Conservation (phyloP, 1,140 invertebrate genomes). For the Bemisia tabaci region DNA sequence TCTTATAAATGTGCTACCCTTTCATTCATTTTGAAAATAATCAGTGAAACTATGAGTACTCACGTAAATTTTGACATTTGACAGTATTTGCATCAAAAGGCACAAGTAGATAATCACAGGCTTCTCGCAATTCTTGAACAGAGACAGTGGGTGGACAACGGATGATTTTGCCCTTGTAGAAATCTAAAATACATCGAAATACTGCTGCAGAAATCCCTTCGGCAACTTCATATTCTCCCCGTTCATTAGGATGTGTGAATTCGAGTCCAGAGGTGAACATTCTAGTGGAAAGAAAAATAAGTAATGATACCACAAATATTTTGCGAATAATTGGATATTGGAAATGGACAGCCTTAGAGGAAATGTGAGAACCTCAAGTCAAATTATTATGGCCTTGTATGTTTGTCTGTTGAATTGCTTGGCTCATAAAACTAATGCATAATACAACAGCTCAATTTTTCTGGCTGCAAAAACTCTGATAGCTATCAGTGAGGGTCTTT, state of each 20-base stretch:
- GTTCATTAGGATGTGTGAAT: slow-evolving; percentile 83
- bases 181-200: slow-evolving; percentile 92
- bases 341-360: not conserved
- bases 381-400: too few species aligned
- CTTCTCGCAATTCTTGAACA: slow-evolving; percentile 89
- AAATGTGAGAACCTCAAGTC: too few species aligned
- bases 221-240: slow-evolving; percentile 96
- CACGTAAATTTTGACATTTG: slow-evolving; percentile 86
- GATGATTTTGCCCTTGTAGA: slow-evolving; percentile 81
- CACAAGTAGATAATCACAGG: slow-evolving; percentile 95
- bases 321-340: slow-evolving; percentile 1
- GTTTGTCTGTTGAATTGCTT: too few species aligned
- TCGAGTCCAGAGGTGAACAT: slow-evolving; percentile 95
- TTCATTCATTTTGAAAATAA: too few species aligned
- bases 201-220: slow-evolving; percentile 85
- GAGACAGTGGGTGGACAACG: slow-evolving; percentile 55
- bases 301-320: slow-evolving; percentile 1
- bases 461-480: too few species aligned
- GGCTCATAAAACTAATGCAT: too few species aligned
- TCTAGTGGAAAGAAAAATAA: slow-evolving; percentile 35
- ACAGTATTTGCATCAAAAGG: slow-evolving; percentile 95
- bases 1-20: too few species aligned
- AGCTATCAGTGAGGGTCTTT: too few species aligned
- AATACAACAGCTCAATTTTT: too few species aligned
- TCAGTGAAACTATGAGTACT: too few species aligned